These are phyloP conservation scores for Syncerus caffer DNA, from an alignment of 2,797 vertebrate species.

Conservation along the genomic window DNA sequence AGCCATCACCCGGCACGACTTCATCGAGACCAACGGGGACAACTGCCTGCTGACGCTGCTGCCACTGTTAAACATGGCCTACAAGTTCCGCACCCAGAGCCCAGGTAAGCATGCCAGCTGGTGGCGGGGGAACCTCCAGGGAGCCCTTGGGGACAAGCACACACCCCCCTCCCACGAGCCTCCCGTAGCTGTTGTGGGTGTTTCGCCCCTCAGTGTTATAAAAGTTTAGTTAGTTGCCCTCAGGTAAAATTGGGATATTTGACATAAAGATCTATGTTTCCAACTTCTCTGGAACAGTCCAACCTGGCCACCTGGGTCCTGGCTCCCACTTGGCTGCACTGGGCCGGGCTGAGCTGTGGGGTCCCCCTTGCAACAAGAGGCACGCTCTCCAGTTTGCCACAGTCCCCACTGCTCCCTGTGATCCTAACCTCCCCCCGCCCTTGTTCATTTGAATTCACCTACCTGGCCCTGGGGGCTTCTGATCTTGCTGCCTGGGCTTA, in stretches of 20 bases:
- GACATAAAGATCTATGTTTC: not conserved
- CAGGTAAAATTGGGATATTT: not conserved
- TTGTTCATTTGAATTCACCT: not conserved
- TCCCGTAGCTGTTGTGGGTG: not conserved
- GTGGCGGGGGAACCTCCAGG: not conserved
- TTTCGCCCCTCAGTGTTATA: not conserved
- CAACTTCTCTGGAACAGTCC: not conserved
- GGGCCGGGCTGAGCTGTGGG: not conserved
- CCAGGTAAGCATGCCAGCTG: conserved; percentile 83
- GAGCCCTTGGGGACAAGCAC: not conserved
- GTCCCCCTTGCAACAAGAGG: not conserved
- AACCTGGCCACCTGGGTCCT: not conserved
- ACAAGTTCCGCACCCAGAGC: conserved; percentile 91
- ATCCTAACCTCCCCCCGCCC: not conserved
- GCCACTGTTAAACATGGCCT: conserved; percentile 94
- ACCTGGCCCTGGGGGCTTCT: not conserved
- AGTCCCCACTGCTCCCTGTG: not conserved
- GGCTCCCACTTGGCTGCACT: not conserved
- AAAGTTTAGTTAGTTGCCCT: not conserved
- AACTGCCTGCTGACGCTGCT: conserved; percentile 97
- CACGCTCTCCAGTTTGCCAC: not conserved
- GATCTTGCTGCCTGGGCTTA: not conserved
- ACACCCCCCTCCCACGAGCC: fast-evolving
- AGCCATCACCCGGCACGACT: conserved; percentile 98
- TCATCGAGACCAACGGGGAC: conserved; percentile 99